Conservation (phyloP, 2,888 invertebrate species). For the Stenodema calcarata region DNA sequence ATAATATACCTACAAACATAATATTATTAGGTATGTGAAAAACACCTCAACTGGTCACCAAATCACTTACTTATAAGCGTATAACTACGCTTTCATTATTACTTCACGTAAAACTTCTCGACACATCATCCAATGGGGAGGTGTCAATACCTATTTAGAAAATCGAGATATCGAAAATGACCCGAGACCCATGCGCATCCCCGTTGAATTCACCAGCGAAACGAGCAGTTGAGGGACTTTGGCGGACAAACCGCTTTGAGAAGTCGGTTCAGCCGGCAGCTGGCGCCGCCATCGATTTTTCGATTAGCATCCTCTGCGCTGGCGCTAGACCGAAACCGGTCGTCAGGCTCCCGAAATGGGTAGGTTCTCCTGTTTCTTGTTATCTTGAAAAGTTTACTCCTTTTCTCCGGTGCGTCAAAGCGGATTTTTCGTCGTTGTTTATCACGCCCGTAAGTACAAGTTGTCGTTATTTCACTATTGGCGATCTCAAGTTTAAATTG, state of each 20-base stretch:
- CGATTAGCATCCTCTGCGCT: slow-evolving; percentile 14
- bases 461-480: background rate
- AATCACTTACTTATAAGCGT: too few relatives aligned
- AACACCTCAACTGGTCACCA: too few relatives aligned
- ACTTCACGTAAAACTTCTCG: too few relatives aligned
- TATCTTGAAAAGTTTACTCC: background rate
- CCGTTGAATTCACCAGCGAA: too few relatives aligned
- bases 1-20: too few relatives aligned
- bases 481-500: background rate
- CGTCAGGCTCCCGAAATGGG: background rate
- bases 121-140: too few relatives aligned
- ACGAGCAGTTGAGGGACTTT: too few relatives aligned
- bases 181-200: too few relatives aligned
- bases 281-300: slow-evolving; percentile 5
- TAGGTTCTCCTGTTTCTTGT: background rate
- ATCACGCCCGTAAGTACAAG: background rate
- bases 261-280: background rate
- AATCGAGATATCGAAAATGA: too few relatives aligned
- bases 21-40: too few relatives aligned
- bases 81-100: too few relatives aligned
- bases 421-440: background rate
- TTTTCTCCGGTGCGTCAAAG: background rate
- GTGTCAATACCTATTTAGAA: too few relatives aligned
- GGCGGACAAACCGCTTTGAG: background rate
- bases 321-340: background rate